Evolutionary conservation across 2,797 vertebrate species (phyloP), one percentile per base, ranked within the genome.

Genomic region (Acrocephalus scirpaceus): DNA sequence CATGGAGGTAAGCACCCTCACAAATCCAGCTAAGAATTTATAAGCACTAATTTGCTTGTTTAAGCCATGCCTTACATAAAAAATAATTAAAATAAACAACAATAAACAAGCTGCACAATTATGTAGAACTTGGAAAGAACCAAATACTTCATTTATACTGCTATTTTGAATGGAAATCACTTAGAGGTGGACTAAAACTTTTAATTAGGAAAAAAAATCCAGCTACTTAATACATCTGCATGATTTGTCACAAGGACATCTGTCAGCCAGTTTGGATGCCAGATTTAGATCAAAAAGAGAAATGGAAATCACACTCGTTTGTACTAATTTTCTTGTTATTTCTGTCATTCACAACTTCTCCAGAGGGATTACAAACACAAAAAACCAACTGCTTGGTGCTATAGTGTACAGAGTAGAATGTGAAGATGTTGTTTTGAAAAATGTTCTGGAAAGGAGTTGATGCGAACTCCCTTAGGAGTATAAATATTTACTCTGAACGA

Each of bases 31-130:
- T 92, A 74, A 76, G 77, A 94, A 85, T 75, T 90, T 73, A 51
- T 42, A 85, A 92, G 78, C 87, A 78, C 74, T 91, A 53, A 95
- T 64, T 88, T 82, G 79, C 94, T 93, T 94, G 34, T 94, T 97
- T 87, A 73, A 93, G 93, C 77, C 83, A 96, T 96, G 96, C 96
- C 92, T 97, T 97, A 97, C 13, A 20, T 69, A 61, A 61, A 86
- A 62, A 84, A 70, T 19, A n/a, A 58, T 72, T 65, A 27, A 48
- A 95, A 50, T 19, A 65, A 66, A 25, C 21, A 54, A 38, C 19
- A 54, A 26, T 12, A 75, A 75, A 88, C 89, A 95, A 95, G 66
- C 86, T 95, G 88, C 86, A 86, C 66, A 90, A 85, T 92, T 73
- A 78, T 75, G 44, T 67, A 72, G 92, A 94, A 88, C 69, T 67